Percentiles rank a stretch among this genome's conserved stretches.
These are phyloP conservation scores for Brachypalpus laphriformis DNA, from an alignment of 2,888 invertebrate species.

Conservation along the genomic window DNA sequence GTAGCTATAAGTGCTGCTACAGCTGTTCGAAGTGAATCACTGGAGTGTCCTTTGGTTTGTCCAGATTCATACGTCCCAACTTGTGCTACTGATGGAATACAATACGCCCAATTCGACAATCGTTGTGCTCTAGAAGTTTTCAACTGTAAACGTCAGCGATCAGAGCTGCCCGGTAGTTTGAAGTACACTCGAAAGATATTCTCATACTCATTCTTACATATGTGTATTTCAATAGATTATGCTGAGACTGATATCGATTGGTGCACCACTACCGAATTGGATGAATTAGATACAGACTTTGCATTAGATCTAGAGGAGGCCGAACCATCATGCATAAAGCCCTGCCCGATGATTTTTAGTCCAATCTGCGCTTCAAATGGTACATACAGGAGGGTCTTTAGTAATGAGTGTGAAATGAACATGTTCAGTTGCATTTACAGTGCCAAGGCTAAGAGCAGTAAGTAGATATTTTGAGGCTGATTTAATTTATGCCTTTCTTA, in stretches of 20 bases:
- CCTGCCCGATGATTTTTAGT: slow-evolving; percentile 78
- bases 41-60: slow-evolving; percentile 78
- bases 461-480: background rate
- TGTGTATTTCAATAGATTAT: slow-evolving; percentile 75
- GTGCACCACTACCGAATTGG: slow-evolving; percentile 77
- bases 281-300: slow-evolving; percentile 74
- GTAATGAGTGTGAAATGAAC: slow-evolving; percentile 77
- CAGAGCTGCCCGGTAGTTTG: slow-evolving; percentile 22
- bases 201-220: background rate
- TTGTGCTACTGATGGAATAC: slow-evolving; percentile 78
- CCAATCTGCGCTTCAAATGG: slow-evolving; percentile 80
- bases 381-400: slow-evolving; percentile 77
- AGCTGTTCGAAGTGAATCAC: background rate
- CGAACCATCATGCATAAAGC: slow-evolving; percentile 75
- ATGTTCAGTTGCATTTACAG: slow-evolving; percentile 76
- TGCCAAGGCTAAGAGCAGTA: background rate
- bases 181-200: no score
- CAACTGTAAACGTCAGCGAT: slow-evolving; percentile 78
- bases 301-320: slow-evolving; percentile 73
- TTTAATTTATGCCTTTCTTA: background rate
- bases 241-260: slow-evolving; percentile 77
- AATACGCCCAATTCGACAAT: slow-evolving; percentile 78
- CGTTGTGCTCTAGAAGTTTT: slow-evolving; percentile 76
- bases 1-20: background rate
- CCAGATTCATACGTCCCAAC: slow-evolving; percentile 76